Base-by-base conservation (phyloP, 2,888 invertebrate species). In the Pyrrhia umbra region DNA sequence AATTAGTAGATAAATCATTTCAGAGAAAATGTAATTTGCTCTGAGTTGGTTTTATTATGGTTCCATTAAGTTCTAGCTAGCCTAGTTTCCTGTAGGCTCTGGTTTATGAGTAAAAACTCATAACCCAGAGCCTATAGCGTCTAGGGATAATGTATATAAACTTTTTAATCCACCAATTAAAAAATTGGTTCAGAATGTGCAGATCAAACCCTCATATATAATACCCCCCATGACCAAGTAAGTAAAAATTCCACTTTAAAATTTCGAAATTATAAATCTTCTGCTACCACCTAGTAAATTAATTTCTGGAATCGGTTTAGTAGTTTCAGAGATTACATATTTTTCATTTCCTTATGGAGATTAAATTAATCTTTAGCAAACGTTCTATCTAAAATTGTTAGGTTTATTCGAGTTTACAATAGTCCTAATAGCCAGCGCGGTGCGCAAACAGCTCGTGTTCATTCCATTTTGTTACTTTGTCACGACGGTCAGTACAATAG, bases 401-500 rank as follows among this genome's bases (percentile, higher is more conserved):
- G n/a, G 39, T 45, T 30, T 57, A 49, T 13, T 8, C 8, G 8
- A 42, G 27, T 52, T 56, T 18, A 15, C 27, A 58, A 58, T 55
- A 55, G 30, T 34, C 43, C 45, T 18, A 21, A 37, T 27, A 9
- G 16, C 10, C 16, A 9, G 27, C 50, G 20, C 58, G 43, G 50
- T 59, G 56, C 59, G 40, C 61, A 64, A 58, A 68, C 69, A 56
- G 54, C 50, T 57, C 57, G 51, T 55, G 60, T 55, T 40, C 62
- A 57, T 51, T 59, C 52, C 75, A 73, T 70, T 34, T 51, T 64
- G 54, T 80, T 86, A 88, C 88, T 83, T 85, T 88, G 89, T 89
- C 64, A 66, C 79, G 71, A 69, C 57, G 68, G 78, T 80, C 81
- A 68, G 79, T 76, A 92, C 92, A 93, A 93, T 93, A 78, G 89